A percentile compares a stretch with the other conserved stretches of the same genome.
phyloP scores from a whole-genome alignment of 2,113 vertebrate genomes.

The Chitala chitala region DNA sequence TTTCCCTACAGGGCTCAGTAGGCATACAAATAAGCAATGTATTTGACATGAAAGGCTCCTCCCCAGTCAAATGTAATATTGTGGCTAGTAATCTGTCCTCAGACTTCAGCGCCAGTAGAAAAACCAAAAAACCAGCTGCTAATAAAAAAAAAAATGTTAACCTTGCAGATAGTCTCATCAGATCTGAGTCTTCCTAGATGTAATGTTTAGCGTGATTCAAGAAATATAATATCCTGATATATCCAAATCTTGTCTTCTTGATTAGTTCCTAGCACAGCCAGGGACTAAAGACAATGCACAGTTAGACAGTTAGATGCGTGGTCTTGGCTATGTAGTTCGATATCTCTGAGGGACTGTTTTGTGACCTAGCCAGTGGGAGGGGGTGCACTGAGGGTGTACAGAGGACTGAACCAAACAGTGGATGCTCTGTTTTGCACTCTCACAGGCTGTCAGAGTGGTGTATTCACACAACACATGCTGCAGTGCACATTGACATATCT shows the following conservation, averaged over 20 bases:
- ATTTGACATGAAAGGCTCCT: conserved; percentile 4
- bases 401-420: conserved; percentile 7
- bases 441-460: background rate
- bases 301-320: background rate
- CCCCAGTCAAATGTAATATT: conserved; percentile 3
- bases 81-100: conserved; percentile 25
- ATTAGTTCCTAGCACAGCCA: conserved; percentile 58
- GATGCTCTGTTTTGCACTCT: background rate
- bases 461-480: conserved; percentile 4
- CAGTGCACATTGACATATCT: background rate
- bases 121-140: background rate
- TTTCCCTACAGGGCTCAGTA: too few relatives aligned
- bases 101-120: background rate
- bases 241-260: conserved; percentile 53
- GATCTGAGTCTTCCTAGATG: conserved; percentile 45
- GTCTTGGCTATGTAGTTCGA: background rate
- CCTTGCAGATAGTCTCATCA: conserved; percentile 30
- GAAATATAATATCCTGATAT: conserved; percentile 42
- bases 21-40: too few relatives aligned
- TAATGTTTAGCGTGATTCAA: conserved; percentile 40
- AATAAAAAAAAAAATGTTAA: conserved; percentile 11
- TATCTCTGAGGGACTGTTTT: conserved; percentile 11
- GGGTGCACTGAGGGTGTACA: background rate
- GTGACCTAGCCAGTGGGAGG: background rate
- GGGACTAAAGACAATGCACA: conserved; percentile 50